Conservation (phyloP, 1,140 invertebrate genomes). For the Hormaphis cornu region DNA sequence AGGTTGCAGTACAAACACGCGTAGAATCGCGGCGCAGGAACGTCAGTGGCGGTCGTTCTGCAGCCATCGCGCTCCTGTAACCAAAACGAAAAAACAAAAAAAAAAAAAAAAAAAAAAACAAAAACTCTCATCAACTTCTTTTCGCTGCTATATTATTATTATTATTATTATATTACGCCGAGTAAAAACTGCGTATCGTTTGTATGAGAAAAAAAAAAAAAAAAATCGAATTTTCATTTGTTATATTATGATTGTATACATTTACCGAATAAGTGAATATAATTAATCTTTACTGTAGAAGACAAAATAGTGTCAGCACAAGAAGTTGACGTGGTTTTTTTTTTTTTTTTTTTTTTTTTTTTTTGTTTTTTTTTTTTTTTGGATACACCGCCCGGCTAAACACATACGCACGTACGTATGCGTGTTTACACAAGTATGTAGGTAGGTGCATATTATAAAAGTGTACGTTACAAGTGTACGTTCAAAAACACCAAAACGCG, state of each 20-base stretch:
- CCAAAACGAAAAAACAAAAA: conserved; percentile 61
- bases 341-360: conserved; percentile 55
- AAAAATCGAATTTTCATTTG: not conserved
- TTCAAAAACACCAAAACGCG: not conserved
- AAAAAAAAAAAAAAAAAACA: conserved; percentile 74
- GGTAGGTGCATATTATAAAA: not conserved
- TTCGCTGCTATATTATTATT: conserved; percentile 39
- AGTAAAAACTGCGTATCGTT: not conserved
- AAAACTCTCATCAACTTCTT: conserved; percentile 75
- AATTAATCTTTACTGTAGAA: not conserved
- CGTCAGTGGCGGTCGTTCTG: not conserved
- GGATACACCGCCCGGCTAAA: conserved; percentile 1
- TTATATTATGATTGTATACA: not conserved
- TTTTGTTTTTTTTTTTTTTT: conserved; percentile 41
- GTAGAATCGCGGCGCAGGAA: conserved; percentile 43
- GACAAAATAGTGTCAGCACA: conserved; percentile 47
- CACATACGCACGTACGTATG: not conserved
- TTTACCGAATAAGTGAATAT: conserved; percentile 15
- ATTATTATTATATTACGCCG: too few species aligned
- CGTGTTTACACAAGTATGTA: not conserved
- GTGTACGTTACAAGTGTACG: not conserved
- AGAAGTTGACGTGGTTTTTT: conserved; percentile 93
- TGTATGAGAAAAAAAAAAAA: conserved; percentile 4
- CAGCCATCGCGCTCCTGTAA: conserved; percentile 65
- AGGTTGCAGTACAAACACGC: conserved; percentile 76